Evolutionary conservation across 2,888 invertebrate genomes (phyloP).

Genomic region (Latrodectus hesperus): DNA sequence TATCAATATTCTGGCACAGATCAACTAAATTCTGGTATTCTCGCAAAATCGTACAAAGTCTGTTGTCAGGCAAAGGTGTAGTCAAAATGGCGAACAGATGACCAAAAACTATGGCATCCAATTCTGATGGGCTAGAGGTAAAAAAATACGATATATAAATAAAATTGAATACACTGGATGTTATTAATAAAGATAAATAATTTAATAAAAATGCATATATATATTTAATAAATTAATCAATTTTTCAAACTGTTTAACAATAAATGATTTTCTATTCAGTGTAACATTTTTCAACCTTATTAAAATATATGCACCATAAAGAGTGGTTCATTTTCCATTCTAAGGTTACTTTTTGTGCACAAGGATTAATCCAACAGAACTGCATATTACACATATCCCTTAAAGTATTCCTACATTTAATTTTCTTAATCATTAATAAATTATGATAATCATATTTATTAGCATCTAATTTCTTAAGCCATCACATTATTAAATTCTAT

Average conservation of each 20-base stretch:
- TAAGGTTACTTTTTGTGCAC: too few relatives aligned
- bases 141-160: not conserved
- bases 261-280: not conserved
- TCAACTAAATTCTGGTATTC: constrained; percentile 85
- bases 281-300: not conserved
- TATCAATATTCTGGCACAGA: constrained; percentile 87
- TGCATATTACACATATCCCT: too few relatives aligned
- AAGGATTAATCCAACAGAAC: too few relatives aligned
- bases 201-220: too few relatives aligned
- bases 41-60: constrained; percentile 86
- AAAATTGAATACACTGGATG: too few relatives aligned
- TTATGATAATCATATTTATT: too few relatives aligned
- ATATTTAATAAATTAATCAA: not conserved
- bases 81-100: constrained; percentile 96
- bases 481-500: too few relatives aligned
- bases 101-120: constrained; percentile 97
- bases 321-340: too few relatives aligned
- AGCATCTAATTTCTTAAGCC: too few relatives aligned
- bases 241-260: not conserved
- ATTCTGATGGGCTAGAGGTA: constrained; percentile 87
- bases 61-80: constrained; percentile 87
- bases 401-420: too few relatives aligned
- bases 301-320: not conserved
- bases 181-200: too few relatives aligned
- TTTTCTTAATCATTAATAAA: too few relatives aligned